Evolutionary conservation across 1,140 invertebrate species (phyloP).

Genomic region (Eumeta japonica): DNA sequence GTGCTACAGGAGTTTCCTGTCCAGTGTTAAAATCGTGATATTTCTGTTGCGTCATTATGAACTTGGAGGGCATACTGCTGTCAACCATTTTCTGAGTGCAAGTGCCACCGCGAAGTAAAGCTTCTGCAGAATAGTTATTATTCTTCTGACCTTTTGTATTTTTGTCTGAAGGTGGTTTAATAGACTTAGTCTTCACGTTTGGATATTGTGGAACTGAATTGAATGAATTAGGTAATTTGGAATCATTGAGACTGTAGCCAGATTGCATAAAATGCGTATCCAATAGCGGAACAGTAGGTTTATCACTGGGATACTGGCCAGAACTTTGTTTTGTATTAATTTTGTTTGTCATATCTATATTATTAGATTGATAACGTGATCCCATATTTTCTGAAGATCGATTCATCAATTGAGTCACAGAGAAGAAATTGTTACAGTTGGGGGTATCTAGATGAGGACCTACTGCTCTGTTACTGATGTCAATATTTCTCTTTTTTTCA

Average conservation of each 20-base stretch:
- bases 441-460: constrained; percentile 30
- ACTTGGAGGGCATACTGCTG: constrained; percentile 26
- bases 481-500: constrained; percentile 42
- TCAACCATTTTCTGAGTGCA: constrained; percentile 41
- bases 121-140: constrained; percentile 47
- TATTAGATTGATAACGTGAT: constrained; percentile 27
- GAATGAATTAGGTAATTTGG: constrained; percentile 28
- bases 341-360: constrained; percentile 29
- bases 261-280: constrained; percentile 33
- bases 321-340: constrained; percentile 28
- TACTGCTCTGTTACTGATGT: constrained; percentile 21
- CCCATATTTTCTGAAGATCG: constrained; percentile 38
- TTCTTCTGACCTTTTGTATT: constrained; percentile 41
- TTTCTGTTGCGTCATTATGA: constrained; percentile 34
- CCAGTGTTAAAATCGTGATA: constrained; percentile 34
- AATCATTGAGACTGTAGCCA: constrained; percentile 39
- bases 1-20: constrained; percentile 40
- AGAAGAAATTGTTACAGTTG: constrained; percentile 45
- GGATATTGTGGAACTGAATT: constrained; percentile 33
- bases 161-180: constrained; percentile 30
- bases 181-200: constrained; percentile 27
- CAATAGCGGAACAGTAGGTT: constrained; percentile 24
- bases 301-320: constrained; percentile 28
- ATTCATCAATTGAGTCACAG: constrained; percentile 50
- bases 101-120: constrained; percentile 40